phyloP scores from a whole-genome alignment of 2,113 vertebrate species.

The Phaethornis superciliosus region DNA sequence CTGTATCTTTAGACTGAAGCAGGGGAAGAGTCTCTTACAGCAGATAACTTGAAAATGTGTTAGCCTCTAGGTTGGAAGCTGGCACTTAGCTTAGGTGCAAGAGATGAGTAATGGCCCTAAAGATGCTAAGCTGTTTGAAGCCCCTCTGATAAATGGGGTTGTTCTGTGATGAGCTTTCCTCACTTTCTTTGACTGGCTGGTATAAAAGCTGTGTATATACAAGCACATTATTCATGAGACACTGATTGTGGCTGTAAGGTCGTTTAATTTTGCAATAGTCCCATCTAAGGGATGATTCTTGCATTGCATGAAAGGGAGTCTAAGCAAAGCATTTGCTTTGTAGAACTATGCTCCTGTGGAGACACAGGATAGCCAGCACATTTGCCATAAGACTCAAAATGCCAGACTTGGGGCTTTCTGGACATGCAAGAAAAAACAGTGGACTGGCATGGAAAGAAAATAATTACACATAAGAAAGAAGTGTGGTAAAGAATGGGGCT shows the following conservation, averaged over 20 bases:
- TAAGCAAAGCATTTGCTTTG: neutral
- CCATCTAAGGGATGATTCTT: constrained; percentile 69
- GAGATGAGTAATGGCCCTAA: constrained; percentile 64
- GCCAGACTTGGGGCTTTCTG: neutral
- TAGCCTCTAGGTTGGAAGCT: constrained; percentile 20
- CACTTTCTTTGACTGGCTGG: constrained; percentile 18
- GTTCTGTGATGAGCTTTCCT: constrained; percentile 48
- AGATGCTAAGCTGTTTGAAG: constrained; percentile 66
- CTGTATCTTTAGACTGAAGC: neutral
- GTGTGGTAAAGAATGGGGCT: neutral
- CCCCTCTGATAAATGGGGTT: constrained; percentile 60
- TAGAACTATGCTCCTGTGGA: neutral
- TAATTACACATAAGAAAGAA: neutral
- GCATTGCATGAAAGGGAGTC: constrained; percentile 51
- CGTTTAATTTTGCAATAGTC: constrained; percentile 70
- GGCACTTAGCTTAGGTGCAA: constrained; percentile 54
- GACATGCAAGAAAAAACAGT: neutral
- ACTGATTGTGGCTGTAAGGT: neutral
- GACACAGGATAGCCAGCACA: neutral
- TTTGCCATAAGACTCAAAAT: neutral
- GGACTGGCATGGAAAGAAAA: neutral
- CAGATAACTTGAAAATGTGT: constrained; percentile 11
- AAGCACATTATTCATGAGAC: constrained; percentile 49
- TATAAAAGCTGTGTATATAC: constrained; percentile 40
- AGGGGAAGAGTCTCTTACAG: neutral